phyloP scores from a whole-genome alignment of 37 sponge, comb jelly and placozoan species.

The Oopsacas minuta region DNA sequence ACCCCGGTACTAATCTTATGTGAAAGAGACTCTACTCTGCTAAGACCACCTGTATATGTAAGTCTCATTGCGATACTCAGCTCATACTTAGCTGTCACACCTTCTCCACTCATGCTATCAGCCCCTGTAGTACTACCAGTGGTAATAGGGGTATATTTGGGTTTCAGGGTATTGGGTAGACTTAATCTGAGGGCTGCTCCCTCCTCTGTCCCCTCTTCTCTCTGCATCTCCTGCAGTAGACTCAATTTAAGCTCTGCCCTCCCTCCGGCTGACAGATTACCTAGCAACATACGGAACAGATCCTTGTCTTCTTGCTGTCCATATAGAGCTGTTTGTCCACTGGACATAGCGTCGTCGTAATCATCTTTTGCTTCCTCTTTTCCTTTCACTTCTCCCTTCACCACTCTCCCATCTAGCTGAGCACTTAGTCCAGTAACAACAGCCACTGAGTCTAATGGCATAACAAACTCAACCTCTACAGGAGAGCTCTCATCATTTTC shows the following conservation, averaged over 20 bases:
- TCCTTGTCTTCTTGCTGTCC: conserved; percentile 56
- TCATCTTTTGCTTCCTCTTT: conserved; percentile 52
- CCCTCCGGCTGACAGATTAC: conserved; percentile 46
- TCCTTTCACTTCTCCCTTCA: conserved; percentile 43
- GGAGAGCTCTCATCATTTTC: conserved; percentile 34
- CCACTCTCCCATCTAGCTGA: conserved; percentile 38
- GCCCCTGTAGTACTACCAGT: background rate
- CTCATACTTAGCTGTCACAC: background rate
- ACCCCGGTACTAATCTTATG: conserved; percentile 14
- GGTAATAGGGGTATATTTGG: conserved; percentile 12
- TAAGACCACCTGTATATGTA: background rate
- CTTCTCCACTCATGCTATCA: background rate
- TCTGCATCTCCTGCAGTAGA: conserved; percentile 39
- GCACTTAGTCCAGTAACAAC: conserved; percentile 53
- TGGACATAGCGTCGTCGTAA: conserved; percentile 60
- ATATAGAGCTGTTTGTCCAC: conserved; percentile 49
- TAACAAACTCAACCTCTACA: conserved; percentile 48
- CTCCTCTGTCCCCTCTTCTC: conserved; percentile 24
- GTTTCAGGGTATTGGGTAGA: conserved; percentile 21
- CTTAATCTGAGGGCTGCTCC: background rate
- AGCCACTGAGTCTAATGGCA: conserved; percentile 49
- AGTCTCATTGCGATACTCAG: background rate
- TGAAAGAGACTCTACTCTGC: background rate
- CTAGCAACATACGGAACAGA: conserved; percentile 54
- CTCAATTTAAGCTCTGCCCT: conserved; percentile 44